These are phyloP conservation scores for Drosophila parabipectinata DNA, from an alignment of 1,140 invertebrate species.

Conservation along the genomic window DNA sequence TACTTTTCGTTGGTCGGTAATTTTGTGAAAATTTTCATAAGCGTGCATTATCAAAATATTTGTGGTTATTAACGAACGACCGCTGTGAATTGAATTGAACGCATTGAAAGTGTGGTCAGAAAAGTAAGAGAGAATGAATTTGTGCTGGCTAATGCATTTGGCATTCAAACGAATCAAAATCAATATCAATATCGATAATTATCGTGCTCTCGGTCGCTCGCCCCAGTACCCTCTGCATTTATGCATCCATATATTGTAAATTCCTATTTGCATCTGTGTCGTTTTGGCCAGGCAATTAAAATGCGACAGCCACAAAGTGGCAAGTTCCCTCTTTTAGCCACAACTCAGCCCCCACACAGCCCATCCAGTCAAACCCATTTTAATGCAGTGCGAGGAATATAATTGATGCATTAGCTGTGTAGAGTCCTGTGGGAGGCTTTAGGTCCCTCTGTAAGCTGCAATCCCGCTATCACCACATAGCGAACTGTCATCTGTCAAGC, in stretches of 20 bases:
- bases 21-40: constrained; percentile 48
- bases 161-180: constrained; percentile 30
- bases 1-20: constrained; percentile 26
- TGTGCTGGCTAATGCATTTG: constrained; percentile 40
- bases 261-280: constrained; percentile 23
- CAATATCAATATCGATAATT: constrained; percentile 49
- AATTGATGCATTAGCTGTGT: constrained; percentile 74
- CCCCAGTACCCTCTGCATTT: neutral
- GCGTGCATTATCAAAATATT: constrained; percentile 46
- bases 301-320: constrained; percentile 56
- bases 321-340: constrained; percentile 30
- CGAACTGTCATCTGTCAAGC: constrained; percentile 66
- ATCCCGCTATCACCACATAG: constrained; percentile 7
- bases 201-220: constrained; percentile 7
- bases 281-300: constrained; percentile 65
- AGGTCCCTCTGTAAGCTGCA: neutral
- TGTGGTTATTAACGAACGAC: constrained; percentile 46
- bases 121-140: constrained; percentile 1
- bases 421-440: constrained; percentile 31
- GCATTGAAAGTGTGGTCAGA: constrained; percentile 27
- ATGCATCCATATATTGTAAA: neutral
- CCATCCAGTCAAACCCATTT: constrained; percentile 49
- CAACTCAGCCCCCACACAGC: constrained; percentile 12
- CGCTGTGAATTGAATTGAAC: constrained; percentile 30
- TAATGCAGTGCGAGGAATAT: constrained; percentile 55